A percentile compares a stretch with the other conserved stretches of the same genome.
Conservation (phyloP, 2,888 invertebrate genomes). For the Beris morrisii region DNA sequence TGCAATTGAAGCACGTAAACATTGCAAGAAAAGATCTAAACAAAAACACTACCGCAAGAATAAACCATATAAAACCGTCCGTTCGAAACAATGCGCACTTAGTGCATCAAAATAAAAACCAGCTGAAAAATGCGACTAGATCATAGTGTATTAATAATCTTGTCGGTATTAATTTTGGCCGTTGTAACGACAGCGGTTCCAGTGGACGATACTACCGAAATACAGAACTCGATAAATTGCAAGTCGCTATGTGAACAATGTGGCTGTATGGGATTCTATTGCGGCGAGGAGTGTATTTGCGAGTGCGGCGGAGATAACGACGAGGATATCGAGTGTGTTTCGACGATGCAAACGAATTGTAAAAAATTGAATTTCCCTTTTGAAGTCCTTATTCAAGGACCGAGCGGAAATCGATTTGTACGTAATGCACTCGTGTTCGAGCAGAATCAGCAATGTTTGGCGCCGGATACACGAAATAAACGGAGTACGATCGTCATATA, state of each 20-base stretch:
- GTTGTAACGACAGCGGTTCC: not conserved
- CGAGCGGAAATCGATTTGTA: constrained; percentile 50
- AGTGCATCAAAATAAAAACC: not conserved
- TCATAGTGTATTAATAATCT: too few species aligned
- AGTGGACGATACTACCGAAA: constrained; percentile 44
- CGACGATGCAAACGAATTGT: constrained; percentile 50
- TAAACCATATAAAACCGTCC: constrained; percentile 14
- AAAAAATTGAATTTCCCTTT: constrained; percentile 48
- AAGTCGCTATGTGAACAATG: constrained; percentile 52
- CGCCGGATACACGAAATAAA: constrained; percentile 43
- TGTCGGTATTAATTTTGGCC: too few species aligned
- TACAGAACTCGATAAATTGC: constrained; percentile 48
- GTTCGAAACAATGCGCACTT: not conserved
- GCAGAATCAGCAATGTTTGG: constrained; percentile 42
- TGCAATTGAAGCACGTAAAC: constrained; percentile 10
- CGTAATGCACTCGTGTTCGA: constrained; percentile 51
- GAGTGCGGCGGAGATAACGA: constrained; percentile 52
- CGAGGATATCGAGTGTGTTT: constrained; percentile 50
- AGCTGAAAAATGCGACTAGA: too few species aligned
- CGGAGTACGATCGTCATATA: constrained; percentile 52
- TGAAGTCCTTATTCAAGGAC: constrained; percentile 54
- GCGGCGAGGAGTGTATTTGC: constrained; percentile 56
- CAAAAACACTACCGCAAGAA: not conserved
- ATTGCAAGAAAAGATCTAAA: not conserved
- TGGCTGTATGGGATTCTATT: constrained; percentile 54